phyloP scores from a whole-genome alignment of 2,797 vertebrate species.

The Carapus acus region DNA sequence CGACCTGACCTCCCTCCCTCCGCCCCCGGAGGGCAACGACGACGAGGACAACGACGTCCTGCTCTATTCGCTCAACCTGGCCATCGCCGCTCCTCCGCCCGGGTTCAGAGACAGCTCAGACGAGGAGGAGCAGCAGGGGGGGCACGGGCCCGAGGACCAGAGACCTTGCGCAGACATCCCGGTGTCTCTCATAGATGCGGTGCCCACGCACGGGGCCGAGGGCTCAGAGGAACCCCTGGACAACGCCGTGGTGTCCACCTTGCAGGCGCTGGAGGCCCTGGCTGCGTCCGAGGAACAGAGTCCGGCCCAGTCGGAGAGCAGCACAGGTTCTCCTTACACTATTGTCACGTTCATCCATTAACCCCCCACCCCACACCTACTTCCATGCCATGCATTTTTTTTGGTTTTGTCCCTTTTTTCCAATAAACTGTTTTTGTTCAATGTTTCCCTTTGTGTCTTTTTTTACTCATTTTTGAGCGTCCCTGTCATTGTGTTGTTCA shows the following conservation, averaged over 20 bases:
- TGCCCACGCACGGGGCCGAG: constrained; percentile 80
- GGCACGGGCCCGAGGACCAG: constrained; percentile 49
- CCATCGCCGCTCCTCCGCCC: constrained; percentile 95
- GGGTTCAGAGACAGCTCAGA: constrained; percentile 98
- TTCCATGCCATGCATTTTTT: constrained; percentile 75
- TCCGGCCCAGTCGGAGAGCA: constrained; percentile 84
- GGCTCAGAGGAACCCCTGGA: constrained; percentile 82
- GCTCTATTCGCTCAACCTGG: constrained; percentile 93
- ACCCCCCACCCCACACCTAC: constrained; percentile 68
- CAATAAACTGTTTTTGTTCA: constrained; percentile 74
- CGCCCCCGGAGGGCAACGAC: constrained; percentile 87
- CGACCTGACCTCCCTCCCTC: constrained; percentile 94
- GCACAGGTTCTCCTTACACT: constrained; percentile 98
- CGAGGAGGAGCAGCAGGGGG: constrained; percentile 89
- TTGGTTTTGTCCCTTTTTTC: constrained; percentile 70
- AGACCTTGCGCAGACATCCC: constrained; percentile 82
- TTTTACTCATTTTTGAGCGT: constrained; percentile 62
- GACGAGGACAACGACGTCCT: constrained; percentile 91
- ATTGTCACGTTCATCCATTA: constrained; percentile 99
- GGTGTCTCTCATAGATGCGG: constrained; percentile 95
- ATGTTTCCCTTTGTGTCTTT: constrained; percentile 66
- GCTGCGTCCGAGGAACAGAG: constrained; percentile 92
- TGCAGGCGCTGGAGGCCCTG: constrained; percentile 90
- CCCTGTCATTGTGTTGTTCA: constrained; percentile 23
- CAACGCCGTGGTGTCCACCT: constrained; percentile 84